phyloP scores from a whole-genome alignment of 2,797 vertebrate genomes.

The Setipinna tenuifilis region DNA sequence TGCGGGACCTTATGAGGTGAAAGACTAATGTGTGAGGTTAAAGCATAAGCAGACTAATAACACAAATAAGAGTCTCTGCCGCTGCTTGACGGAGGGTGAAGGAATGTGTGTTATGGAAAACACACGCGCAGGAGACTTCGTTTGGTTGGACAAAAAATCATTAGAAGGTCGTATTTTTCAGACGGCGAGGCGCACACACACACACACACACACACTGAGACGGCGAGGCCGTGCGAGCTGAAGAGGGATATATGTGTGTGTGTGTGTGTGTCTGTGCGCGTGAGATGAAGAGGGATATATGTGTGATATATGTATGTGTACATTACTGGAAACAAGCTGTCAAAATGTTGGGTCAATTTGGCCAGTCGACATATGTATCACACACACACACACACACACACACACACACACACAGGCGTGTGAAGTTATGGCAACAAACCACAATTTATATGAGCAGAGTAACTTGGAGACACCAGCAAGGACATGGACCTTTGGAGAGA shows the following conservation, averaged over 20 bases:
- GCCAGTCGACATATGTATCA: conserved; percentile 63
- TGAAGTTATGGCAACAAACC: conserved; percentile 63
- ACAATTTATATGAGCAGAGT: conserved; percentile 63
- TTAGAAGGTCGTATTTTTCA: conserved; percentile 63
- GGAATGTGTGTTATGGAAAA: conserved; percentile 59
- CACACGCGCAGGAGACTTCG: conserved; percentile 54
- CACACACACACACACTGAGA: too few relatives aligned
- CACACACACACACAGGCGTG: too few relatives aligned
- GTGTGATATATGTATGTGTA: conserved; percentile 39
- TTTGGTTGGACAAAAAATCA: conserved; percentile 68
- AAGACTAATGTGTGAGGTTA: too few relatives aligned
- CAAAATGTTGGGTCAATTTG: conserved; percentile 66
- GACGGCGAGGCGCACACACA: conserved; percentile 46
- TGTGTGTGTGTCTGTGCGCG: conserved; percentile 31
- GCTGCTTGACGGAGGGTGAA: conserved; percentile 56
- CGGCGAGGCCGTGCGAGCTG: too few relatives aligned
- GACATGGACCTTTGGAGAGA: conserved; percentile 54
- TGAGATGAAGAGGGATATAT: conserved; percentile 57
- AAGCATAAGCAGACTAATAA: too few relatives aligned
- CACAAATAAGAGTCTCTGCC: not conserved
- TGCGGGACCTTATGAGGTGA: too few relatives aligned
- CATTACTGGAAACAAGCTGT: conserved; percentile 68
- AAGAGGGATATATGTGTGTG: conserved; percentile 57
- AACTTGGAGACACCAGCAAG: conserved; percentile 49
- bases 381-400: too few relatives aligned